Percentiles rank a stretch among this genome's conserved stretches.
Conservation (phyloP, 2,888 invertebrate genomes). For the Geophilus truncorum region DNA sequence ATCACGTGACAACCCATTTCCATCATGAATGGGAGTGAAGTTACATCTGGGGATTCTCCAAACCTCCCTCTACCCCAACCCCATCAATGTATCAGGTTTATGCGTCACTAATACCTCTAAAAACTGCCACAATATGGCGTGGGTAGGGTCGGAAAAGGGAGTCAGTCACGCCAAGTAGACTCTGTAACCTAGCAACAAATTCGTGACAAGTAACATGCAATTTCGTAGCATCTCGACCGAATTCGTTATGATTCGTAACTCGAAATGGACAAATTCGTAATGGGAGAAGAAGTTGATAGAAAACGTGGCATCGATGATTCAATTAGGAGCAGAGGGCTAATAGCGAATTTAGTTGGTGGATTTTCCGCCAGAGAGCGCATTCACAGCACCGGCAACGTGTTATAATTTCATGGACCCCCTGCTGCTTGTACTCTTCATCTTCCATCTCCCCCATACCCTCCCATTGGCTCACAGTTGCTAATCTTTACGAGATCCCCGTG, state of each 20-base stretch:
- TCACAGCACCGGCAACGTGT: constrained; percentile 4
- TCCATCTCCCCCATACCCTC: neutral
- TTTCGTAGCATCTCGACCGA: neutral
- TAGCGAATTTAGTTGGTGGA: neutral
- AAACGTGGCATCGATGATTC: neutral
- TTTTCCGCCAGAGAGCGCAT: neutral
- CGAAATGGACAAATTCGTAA: neutral
- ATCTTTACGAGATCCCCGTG: neutral
- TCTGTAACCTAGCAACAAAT: neutral
- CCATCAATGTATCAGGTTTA: neutral
- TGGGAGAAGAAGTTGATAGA: neutral
- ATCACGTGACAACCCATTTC: neutral
- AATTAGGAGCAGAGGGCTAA: neutral
- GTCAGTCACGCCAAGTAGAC: neutral
- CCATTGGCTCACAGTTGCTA: neutral
- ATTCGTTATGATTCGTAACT: neutral
- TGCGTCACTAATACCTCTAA: neutral
- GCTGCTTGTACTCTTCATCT: neutral
- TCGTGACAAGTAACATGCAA: neutral
- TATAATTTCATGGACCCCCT: constrained; percentile 10
- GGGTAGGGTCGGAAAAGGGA: neutral
- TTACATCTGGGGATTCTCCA: neutral
- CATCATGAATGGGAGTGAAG: neutral
- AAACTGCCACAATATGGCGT: neutral
- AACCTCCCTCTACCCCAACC: neutral